Percentiles rank a stretch among this genome's conserved stretches.
Conservation (phyloP, 2,888 invertebrate species). For the Luperina nickerlii region DNA sequence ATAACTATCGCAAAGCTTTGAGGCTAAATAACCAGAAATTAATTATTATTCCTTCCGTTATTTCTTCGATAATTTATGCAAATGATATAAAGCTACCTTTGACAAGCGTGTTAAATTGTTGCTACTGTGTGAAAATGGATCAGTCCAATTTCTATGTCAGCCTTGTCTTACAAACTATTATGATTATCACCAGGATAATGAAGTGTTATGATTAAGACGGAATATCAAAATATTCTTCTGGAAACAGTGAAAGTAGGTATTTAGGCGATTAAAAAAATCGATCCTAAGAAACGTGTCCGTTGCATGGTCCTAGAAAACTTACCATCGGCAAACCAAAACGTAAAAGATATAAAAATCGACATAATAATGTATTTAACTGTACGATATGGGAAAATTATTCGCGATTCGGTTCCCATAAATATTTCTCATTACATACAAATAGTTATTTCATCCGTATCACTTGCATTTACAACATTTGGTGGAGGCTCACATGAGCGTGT, state of each 20-base stretch:
- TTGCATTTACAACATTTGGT: slow-evolving; percentile 37
- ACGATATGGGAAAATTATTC: slow-evolving; percentile 13
- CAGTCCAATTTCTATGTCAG: not conserved
- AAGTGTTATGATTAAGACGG: not conserved
- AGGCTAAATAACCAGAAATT: slow-evolving; percentile 25
- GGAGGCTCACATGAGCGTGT: slow-evolving; percentile 20
- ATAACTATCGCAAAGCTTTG: slow-evolving; percentile 33
- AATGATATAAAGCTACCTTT: not conserved
- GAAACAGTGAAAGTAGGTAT: not conserved
- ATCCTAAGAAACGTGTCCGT: not conserved
- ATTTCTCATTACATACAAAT: slow-evolving; percentile 26
- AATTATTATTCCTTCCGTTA: not conserved
- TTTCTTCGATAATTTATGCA: not conserved
- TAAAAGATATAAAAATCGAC: not conserved
- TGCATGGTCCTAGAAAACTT: not conserved
- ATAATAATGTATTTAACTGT: not conserved
- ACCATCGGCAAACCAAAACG: not conserved
- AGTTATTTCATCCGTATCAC: slow-evolving; percentile 51
- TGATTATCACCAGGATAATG: not conserved
- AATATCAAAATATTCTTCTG: not conserved
- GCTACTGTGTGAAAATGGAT: not conserved
- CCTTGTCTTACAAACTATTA: not conserved
- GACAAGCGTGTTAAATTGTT: not conserved
- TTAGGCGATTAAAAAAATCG: not conserved
- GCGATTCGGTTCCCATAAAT: slow-evolving; percentile 30